phyloP scores from a whole-genome alignment of 2,888 invertebrate species.

The Oscheius sp. region DNA sequence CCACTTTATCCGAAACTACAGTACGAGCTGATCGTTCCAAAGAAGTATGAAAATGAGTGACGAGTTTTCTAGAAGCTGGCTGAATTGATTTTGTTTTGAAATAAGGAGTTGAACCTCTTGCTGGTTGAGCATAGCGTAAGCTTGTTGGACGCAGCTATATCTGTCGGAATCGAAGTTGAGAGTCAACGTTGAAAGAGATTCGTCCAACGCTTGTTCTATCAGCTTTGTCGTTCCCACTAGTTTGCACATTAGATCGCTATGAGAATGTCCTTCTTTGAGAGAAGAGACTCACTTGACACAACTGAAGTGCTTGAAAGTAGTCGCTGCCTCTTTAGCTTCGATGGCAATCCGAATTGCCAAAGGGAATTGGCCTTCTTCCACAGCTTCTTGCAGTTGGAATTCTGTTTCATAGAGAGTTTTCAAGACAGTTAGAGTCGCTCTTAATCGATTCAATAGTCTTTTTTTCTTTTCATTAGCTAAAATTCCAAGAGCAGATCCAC shows the following conservation, averaged over 20 bases:
- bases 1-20: constrained; percentile 46
- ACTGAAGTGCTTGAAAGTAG: constrained; percentile 43
- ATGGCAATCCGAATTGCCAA: constrained; percentile 58
- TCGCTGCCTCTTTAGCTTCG: constrained; percentile 54
- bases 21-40: constrained; percentile 42
- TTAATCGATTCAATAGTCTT: constrained; percentile 82
- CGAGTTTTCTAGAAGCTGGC: constrained; percentile 41
- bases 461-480: constrained; percentile 89
- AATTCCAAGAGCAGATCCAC: constrained; percentile 78
- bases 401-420: constrained; percentile 76
- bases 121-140: constrained; percentile 88
- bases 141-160: constrained; percentile 85
- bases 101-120: constrained; percentile 75
- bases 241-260: constrained; percentile 49
- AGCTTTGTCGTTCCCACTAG: constrained; percentile 35
- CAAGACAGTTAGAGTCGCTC: constrained; percentile 83
- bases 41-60: constrained; percentile 37
- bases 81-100: neutral
- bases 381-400: constrained; percentile 52
- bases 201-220: constrained; percentile 51
- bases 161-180: constrained; percentile 80
- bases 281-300: constrained; percentile 49
- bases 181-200: constrained; percentile 51
- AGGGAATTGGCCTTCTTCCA: constrained; percentile 62
- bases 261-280: no score